Evolutionary conservation across 2,113 vertebrate species (phyloP), one percentile per base, ranked within the genome.

Genomic region (Crotalus viridis): DNA sequence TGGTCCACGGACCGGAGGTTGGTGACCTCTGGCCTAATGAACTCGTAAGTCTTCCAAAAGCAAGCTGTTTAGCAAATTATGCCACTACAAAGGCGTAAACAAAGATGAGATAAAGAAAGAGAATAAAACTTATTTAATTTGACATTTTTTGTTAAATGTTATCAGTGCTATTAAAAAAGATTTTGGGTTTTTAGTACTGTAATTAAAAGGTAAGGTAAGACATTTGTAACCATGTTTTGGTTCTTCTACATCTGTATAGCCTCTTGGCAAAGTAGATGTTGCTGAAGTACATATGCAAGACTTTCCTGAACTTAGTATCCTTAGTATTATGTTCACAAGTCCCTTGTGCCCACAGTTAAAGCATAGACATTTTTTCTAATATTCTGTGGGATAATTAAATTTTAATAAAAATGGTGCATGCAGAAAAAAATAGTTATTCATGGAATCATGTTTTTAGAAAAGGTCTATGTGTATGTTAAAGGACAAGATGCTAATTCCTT

Each of bases 311-410:
- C 28, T 13, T 13, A 5, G 12, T 69, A n/a, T 10, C 26, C 26
- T 69, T 69, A 28, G 64, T n/a, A 15, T n/a, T 69, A 69, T 69
- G 64, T 69, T 69, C 64, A 69, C 28, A 69, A n/a, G 12, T 13
- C 26, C 3, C 19, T 48, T 48, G 46, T 97, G 87, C 93, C 93
- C 94, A 94, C 90, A 93, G 87, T 39, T 93, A 91, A 96, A 95
- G 85, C 94, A 93, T 81, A 21, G 33, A 48, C 39, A 54, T 94
- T 92, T 89, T 95, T 93, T 88, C 87, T 89, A 96, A 95, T 48
- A 87, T 33, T 55, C 93, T 94, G 69, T 12, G 93, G 88, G 59
- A 51, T 33, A 43, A 43, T 56, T 92, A 89, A 85, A 94, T 55
- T 51, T 85, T 43, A 86, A 85, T 74, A 95, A 26, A 90, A 91